Percentiles rank a stretch among this genome's conserved stretches.
These are phyloP conservation scores for Orussus abietinus DNA, from an alignment of 1,140 invertebrate genomes.

Conservation along the genomic window DNA sequence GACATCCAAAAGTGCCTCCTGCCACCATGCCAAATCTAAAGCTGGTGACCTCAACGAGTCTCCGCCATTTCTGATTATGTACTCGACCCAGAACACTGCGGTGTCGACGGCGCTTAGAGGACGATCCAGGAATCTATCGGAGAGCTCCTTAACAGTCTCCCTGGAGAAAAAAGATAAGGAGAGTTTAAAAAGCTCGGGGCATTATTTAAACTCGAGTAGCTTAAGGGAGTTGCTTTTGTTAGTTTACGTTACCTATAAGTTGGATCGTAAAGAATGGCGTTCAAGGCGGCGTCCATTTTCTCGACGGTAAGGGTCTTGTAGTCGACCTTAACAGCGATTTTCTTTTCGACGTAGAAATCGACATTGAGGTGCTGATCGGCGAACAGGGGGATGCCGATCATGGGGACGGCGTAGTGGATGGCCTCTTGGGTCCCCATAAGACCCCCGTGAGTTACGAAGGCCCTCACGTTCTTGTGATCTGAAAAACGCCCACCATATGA, in stretches of 20 bases:
- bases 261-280: slow-evolving; percentile 34
- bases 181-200: too few species aligned
- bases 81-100: slow-evolving; percentile 45
- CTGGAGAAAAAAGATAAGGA: slow-evolving; percentile 25
- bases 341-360: slow-evolving; percentile 24
- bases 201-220: too few species aligned
- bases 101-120: slow-evolving; percentile 29
- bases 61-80: slow-evolving; percentile 41
- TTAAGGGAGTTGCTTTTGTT: too few species aligned
- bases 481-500: too few species aligned
- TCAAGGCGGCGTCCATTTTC: slow-evolving; percentile 29
- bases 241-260: slow-evolving; percentile 36
- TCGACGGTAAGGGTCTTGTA: slow-evolving; percentile 31
- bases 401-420: slow-evolving; percentile 68
- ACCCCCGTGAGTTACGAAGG: slow-evolving; percentile 72
- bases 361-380: slow-evolving; percentile 67
- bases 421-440: slow-evolving; percentile 71
- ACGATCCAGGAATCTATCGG: slow-evolving; percentile 30
- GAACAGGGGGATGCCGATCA: slow-evolving; percentile 68
- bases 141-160: slow-evolving; percentile 21
- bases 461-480: slow-evolving; percentile 48
- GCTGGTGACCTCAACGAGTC: slow-evolving; percentile 27
- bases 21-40: slow-evolving; percentile 30
- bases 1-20: slow-evolving; percentile 35
- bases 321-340: slow-evolving; percentile 38